These are phyloP conservation scores for Phataginus tetradactyla DNA, from an alignment of 2,797 vertebrate genomes.

Conservation along the genomic window DNA sequence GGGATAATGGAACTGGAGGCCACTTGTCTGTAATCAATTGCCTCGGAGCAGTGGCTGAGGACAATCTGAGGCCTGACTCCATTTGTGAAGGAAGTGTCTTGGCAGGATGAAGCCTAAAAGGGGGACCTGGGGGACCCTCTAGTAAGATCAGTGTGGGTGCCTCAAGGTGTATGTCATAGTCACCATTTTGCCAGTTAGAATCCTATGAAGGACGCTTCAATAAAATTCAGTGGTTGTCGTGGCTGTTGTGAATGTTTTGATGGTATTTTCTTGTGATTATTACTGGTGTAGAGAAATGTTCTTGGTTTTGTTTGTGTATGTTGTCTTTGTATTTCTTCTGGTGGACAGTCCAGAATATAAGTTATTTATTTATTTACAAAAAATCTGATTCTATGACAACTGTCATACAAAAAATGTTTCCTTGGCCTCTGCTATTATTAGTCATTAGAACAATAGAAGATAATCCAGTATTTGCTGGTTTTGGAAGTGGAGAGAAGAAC, in stretches of 20 bases:
- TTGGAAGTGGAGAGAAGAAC: not conserved
- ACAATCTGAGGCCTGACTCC: conserved; percentile 20
- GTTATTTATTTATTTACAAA: not conserved
- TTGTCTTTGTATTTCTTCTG: not conserved
- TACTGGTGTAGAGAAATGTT: not conserved
- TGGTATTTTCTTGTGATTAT: not conserved
- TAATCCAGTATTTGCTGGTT: not conserved
- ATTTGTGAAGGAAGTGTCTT: not conserved
- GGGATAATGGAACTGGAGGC: conserved; percentile 65
- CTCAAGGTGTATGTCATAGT: not conserved
- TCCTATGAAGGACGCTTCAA: not conserved
- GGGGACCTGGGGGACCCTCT: not conserved
- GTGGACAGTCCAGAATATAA: not conserved
- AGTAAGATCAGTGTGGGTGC: not conserved
- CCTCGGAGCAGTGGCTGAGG: not conserved
- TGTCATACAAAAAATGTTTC: not conserved
- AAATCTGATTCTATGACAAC: conserved; percentile 36
- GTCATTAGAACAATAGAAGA: not conserved
- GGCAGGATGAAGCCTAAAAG: not conserved
- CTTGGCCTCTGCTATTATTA: conserved; percentile 9
- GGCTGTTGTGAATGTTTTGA: not conserved
- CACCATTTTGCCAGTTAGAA: not conserved
- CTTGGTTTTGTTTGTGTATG: not conserved
- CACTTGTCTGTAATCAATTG: conserved; percentile 2
- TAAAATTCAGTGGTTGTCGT: not conserved